Conservation (phyloP, 1,140 invertebrate genomes). For the Drosophila triauraria region DNA sequence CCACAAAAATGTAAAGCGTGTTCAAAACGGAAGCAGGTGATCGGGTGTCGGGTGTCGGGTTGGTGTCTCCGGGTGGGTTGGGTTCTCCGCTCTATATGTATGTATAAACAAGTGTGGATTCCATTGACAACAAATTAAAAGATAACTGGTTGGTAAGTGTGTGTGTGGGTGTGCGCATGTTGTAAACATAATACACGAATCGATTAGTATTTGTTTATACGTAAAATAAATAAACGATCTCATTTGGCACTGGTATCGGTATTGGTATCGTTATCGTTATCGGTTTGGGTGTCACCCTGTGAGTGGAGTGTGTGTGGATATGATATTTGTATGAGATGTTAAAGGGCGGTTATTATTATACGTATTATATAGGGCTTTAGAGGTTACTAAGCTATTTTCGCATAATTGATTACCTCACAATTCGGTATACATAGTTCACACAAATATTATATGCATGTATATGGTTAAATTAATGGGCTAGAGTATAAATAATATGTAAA, state of each 20-base stretch:
- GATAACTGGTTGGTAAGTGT: conserved; percentile 21
- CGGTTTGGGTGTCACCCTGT: conserved; percentile 33
- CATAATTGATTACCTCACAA: conserved; percentile 30
- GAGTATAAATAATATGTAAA: conserved; percentile 49
- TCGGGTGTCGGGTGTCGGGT: neutral
- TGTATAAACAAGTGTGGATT: conserved; percentile 17
- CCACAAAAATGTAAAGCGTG: conserved; percentile 50
- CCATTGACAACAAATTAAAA: conserved; percentile 58
- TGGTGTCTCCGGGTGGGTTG: conserved; percentile 3
- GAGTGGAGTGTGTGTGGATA: conserved; percentile 15
- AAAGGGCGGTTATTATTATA: conserved; percentile 42
- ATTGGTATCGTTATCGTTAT: no score
- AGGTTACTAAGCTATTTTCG: conserved; percentile 45
- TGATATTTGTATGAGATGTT: conserved; percentile 36
- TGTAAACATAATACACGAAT: conserved; percentile 81
- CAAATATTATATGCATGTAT: conserved; percentile 51
- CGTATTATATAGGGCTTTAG: conserved; percentile 33
- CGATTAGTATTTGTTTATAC: conserved; percentile 79
- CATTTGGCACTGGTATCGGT: conserved; percentile 19
- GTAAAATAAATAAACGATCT: conserved; percentile 44
- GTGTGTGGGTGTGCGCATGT: conserved; percentile 40
- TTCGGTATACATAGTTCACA: conserved; percentile 50
- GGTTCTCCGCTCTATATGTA: conserved; percentile 16
- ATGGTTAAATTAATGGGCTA: conserved; percentile 55
- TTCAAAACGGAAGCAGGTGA: conserved; percentile 44